Conservation (phyloP, 2,113 vertebrate genomes). For the Rhabdomys dilectus region DNA sequence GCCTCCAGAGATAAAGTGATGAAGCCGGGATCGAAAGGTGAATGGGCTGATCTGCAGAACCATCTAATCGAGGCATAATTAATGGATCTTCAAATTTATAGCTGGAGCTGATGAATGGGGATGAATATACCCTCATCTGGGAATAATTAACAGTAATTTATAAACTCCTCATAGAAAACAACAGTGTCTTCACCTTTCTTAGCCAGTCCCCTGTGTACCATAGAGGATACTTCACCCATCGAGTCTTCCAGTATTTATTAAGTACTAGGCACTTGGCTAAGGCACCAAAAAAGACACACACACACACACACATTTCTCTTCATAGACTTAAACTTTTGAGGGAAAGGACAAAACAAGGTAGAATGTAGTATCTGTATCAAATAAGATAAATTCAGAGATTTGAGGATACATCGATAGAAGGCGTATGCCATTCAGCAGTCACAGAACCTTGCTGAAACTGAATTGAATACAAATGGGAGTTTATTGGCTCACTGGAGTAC, state of each 20-base stretch:
- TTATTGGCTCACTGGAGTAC: background rate
- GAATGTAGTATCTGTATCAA: background rate
- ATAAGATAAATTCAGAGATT: background rate
- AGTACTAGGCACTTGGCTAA: slow-evolving; percentile 52
- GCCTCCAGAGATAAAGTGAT: slow-evolving; percentile 60
- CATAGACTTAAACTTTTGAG: slow-evolving; percentile 23
- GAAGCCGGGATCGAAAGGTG: slow-evolving; percentile 11
- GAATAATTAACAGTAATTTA: slow-evolving; percentile 74
- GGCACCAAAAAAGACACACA: background rate
- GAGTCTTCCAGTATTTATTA: slow-evolving; percentile 68
- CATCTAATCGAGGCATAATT: slow-evolving; percentile 60
- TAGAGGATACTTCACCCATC: slow-evolving; percentile 33
- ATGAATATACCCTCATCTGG: slow-evolving; percentile 61
- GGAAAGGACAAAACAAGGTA: slow-evolving; percentile 20
- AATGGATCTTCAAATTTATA: slow-evolving; percentile 62
- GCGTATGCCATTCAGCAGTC: background rate
- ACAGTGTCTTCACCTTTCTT: slow-evolving; percentile 67
- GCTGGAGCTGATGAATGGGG: slow-evolving; percentile 41
- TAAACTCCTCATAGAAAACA: slow-evolving; percentile 68
- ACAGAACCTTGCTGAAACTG: background rate
- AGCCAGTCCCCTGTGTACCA: slow-evolving; percentile 13
- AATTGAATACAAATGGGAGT: background rate
- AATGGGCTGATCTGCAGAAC: slow-evolving; percentile 27
- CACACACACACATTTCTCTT: background rate
- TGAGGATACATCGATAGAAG: background rate